Evolutionary conservation across 2,888 invertebrate genomes (phyloP).

Genomic region (Tinea pellionella): DNA sequence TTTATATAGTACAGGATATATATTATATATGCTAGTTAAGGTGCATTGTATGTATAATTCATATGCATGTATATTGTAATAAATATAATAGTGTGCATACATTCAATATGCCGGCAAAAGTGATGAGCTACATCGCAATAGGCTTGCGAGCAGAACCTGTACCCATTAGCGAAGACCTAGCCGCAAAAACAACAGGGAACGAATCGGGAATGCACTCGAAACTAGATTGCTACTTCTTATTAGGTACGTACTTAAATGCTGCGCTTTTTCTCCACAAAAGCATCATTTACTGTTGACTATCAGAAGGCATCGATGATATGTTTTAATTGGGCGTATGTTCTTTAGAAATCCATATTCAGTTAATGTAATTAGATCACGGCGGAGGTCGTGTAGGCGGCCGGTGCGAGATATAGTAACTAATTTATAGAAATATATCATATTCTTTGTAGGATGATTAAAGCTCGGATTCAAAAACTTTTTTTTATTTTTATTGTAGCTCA

Average conservation of each 20-base stretch:
- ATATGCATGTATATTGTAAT: not conserved
- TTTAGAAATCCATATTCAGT: conserved; percentile 4
- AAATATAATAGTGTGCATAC: not conserved
- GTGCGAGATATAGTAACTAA: not conserved
- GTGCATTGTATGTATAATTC: too few relatives aligned
- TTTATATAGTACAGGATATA: too few relatives aligned
- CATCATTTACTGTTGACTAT: conserved; percentile 12
- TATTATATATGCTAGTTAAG: too few relatives aligned
- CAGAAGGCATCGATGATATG: not conserved
- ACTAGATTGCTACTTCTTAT: conserved; percentile 12
- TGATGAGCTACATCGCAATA: not conserved
- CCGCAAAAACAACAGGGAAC: conserved; percentile 67
- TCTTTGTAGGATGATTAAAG: too few relatives aligned
- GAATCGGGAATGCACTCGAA: conserved; percentile 65
- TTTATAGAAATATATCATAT: not conserved
- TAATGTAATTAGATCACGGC: conserved; percentile 1
- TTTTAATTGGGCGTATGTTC: conserved; percentile 11
- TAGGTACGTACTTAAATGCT: conserved; percentile 7
- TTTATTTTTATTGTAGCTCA: too few relatives aligned
- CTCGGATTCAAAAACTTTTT: too few relatives aligned
- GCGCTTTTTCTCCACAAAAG: conserved; percentile 4
- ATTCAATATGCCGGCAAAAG: not conserved
- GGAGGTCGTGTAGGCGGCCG: not conserved
- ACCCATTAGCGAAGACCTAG: conserved; percentile 58
- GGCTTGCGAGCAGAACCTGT: conserved; percentile 37